These are phyloP conservation scores for Labeo rohita DNA, from an alignment of 2,113 vertebrate genomes.

Conservation along the genomic window DNA sequence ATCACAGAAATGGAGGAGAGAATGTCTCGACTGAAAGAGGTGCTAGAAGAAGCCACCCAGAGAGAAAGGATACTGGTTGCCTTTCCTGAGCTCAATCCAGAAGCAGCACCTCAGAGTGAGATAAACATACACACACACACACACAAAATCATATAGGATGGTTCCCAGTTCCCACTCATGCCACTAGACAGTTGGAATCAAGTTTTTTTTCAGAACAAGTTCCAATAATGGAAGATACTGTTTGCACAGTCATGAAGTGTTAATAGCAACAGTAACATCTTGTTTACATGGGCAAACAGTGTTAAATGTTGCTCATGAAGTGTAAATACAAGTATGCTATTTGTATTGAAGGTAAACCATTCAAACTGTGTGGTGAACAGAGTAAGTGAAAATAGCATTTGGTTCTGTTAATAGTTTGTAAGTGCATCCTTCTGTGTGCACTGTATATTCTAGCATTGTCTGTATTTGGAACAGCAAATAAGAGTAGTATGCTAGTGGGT, in stretches of 20 bases:
- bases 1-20: conserved; percentile 66
- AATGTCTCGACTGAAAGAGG: conserved; percentile 67
- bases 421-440: background rate
- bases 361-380: background rate
- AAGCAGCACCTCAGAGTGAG: conserved; percentile 82
- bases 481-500: background rate
- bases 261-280: background rate
- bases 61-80: conserved; percentile 85
- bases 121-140: background rate
- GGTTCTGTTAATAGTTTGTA: background rate
- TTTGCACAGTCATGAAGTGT: too few relatives aligned
- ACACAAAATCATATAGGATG: too few relatives aligned
- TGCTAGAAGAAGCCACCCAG: conserved; percentile 71
- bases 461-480: background rate
- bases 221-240: too few relatives aligned
- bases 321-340: background rate
- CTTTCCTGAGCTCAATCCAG: conserved; percentile 84
- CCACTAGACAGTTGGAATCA: too few relatives aligned
- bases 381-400: background rate
- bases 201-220: too few relatives aligned
- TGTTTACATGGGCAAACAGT: background rate
- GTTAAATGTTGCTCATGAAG: background rate
- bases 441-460: background rate
- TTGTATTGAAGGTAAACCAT: background rate
- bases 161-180: too few relatives aligned